phyloP scores from a whole-genome alignment of 2,113 vertebrate genomes.

The Coptodon bakossiorum region DNA sequence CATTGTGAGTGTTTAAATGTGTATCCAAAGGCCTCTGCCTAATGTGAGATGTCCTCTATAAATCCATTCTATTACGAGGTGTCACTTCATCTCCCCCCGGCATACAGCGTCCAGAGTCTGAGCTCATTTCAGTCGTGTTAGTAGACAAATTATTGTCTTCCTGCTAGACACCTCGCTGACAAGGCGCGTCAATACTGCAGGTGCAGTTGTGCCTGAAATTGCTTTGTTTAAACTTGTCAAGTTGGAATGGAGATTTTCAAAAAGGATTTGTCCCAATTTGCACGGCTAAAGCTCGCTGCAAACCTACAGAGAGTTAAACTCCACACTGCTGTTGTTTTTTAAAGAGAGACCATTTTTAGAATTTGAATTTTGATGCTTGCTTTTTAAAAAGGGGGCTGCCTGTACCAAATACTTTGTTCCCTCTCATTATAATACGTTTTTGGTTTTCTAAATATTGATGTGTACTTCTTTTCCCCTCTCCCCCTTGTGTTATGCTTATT shows the following conservation, averaged over 20 bases:
- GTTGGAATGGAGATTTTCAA: slow-evolving; percentile 56
- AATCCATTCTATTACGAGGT: not conserved
- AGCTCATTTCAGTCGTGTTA: slow-evolving; percentile 64
- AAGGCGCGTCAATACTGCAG: slow-evolving; percentile 52
- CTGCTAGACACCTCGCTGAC: slow-evolving; percentile 46
- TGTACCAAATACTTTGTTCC: slow-evolving; percentile 8
- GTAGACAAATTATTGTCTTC: slow-evolving; percentile 75
- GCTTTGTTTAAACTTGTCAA: slow-evolving; percentile 75
- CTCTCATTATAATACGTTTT: not conserved
- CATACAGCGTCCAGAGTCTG: slow-evolving; percentile 18
- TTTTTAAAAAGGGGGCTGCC: not conserved
- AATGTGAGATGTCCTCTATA: not conserved
- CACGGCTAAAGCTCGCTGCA: not conserved
- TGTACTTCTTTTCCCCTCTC: slow-evolving; percentile 2
- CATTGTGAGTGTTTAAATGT: not conserved
- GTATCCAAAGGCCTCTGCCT: not conserved
- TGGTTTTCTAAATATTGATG: not conserved
- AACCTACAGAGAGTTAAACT: slow-evolving; percentile 2
- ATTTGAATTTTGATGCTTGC: not conserved
- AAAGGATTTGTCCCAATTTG: slow-evolving; percentile 48
- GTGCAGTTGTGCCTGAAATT: slow-evolving; percentile 70
- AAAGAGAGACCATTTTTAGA: not conserved
- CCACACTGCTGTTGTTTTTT: not conserved
- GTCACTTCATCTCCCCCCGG: not conserved
- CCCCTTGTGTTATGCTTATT: not conserved